Percentiles rank a stretch among this genome's conserved stretches.
Evolutionary conservation across 2,797 vertebrate genomes (phyloP).

Genomic region (Fratercula arctica): DNA sequence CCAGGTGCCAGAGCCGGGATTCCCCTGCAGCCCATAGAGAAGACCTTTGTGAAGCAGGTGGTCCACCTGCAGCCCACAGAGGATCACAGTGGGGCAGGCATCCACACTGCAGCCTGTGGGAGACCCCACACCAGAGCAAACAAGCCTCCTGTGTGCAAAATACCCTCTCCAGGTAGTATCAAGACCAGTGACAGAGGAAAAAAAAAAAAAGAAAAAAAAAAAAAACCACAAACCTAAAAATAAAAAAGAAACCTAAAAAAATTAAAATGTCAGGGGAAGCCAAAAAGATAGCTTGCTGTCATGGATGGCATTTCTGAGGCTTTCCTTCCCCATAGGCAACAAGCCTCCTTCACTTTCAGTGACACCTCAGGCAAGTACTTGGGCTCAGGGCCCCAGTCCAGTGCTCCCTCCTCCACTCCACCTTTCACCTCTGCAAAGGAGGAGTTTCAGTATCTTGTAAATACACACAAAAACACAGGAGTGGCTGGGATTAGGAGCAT

Average conservation of each 20-base stretch:
- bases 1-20: background rate
- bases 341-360: background rate
- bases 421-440: background rate
- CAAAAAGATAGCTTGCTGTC: background rate
- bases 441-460: background rate
- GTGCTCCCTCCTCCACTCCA: background rate
- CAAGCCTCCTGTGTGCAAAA: background rate
- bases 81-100: background rate
- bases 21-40: background rate
- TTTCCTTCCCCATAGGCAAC: background rate
- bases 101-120: background rate
- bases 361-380: background rate
- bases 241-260: too few species aligned
- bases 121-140: background rate
- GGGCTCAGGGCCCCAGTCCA: background rate
- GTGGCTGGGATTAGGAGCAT: background rate
- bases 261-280: background rate
- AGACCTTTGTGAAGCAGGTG: background rate
- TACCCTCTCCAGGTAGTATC: background rate
- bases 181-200: background rate
- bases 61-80: background rate
- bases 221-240: too few species aligned
- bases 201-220: too few species aligned
- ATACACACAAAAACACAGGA: rapidly evolving
- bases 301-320: background rate